A percentile compares a stretch with the other conserved stretches of the same genome.
Conservation (phyloP, 2,113 vertebrate species). For the Epinephelus lanceolatus region DNA sequence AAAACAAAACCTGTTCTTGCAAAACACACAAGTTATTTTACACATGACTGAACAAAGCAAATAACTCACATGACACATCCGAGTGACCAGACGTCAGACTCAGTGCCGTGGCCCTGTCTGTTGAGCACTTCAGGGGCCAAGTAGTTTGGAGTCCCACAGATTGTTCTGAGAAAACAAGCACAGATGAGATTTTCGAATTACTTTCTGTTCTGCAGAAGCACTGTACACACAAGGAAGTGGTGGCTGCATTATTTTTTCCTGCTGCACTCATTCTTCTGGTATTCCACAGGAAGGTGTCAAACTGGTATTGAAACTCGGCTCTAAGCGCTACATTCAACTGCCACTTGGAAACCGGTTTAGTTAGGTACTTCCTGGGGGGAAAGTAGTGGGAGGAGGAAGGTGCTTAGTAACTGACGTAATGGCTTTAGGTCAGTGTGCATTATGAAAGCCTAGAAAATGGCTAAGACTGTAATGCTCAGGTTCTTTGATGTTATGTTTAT, state of each 20-base stretch:
- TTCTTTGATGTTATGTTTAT: background rate
- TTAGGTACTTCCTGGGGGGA: constrained; percentile 39
- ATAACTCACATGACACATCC: constrained; percentile 96
- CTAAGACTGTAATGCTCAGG: background rate
- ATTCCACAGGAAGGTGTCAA: constrained; percentile 70
- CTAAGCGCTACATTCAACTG: constrained; percentile 55
- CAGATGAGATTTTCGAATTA: background rate
- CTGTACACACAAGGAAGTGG: background rate
- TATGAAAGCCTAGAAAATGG: background rate
- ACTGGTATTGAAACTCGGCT: constrained; percentile 64
- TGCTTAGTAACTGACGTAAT: constrained; percentile 39
- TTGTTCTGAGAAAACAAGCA: constrained; percentile 86
- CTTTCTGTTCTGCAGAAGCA: background rate
- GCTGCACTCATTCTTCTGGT: constrained; percentile 35
- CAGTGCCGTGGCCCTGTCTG: constrained; percentile 94
- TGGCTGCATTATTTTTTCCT: background rate
- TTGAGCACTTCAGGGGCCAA: constrained; percentile 98
- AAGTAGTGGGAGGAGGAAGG: constrained; percentile 36
- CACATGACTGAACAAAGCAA: background rate
- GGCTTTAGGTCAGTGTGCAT: constrained; percentile 8
- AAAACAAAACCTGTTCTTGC: background rate
- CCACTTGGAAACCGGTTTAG: constrained; percentile 73
- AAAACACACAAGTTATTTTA: background rate
- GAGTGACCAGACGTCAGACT: constrained; percentile 97
- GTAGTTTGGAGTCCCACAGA: constrained; percentile 99